These are phyloP conservation scores for Acestrorhynchus altus DNA, from an alignment of 2,797 vertebrate species.

Conservation along the genomic window DNA sequence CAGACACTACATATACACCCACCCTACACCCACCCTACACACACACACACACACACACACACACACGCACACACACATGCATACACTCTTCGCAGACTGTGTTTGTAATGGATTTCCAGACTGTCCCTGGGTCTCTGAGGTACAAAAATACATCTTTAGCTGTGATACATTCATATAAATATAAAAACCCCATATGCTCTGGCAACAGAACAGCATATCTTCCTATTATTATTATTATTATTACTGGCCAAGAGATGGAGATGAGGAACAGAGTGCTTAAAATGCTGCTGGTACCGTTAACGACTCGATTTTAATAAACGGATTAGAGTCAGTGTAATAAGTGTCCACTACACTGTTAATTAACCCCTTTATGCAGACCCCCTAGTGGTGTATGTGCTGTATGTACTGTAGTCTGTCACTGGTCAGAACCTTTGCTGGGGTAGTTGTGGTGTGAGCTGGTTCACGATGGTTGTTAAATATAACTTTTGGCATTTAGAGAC, in stretches of 20 bases:
- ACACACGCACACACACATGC: conserved; percentile 15
- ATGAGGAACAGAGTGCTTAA: conserved; percentile 8
- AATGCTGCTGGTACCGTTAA: conserved; percentile 16
- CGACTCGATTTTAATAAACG: not conserved
- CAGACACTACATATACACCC: not conserved
- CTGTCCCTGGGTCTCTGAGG: conserved; percentile 64
- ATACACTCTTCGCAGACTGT: conserved; percentile 37
- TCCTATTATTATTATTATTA: conserved; percentile 44
- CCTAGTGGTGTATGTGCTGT: not conserved
- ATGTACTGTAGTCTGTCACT: too few species aligned
- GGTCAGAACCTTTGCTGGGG: too few species aligned
- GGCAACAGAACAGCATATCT: conserved; percentile 69
- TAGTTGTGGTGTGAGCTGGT: too few species aligned
- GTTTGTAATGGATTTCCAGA: conserved; percentile 25
- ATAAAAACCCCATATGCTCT: conserved; percentile 70
- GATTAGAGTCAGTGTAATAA: not conserved
- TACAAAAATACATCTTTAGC: conserved; percentile 80
- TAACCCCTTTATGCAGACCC: not conserved
- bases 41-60: not conserved
- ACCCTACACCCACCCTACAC: not conserved
- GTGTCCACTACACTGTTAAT: not conserved
- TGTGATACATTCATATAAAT: conserved; percentile 81
- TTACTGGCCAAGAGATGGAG: conserved; percentile 57
- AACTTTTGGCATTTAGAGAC: too few species aligned
- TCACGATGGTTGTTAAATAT: too few species aligned